phyloP scores from a whole-genome alignment of 2,888 invertebrate species.

The Lymantria dispar region DNA sequence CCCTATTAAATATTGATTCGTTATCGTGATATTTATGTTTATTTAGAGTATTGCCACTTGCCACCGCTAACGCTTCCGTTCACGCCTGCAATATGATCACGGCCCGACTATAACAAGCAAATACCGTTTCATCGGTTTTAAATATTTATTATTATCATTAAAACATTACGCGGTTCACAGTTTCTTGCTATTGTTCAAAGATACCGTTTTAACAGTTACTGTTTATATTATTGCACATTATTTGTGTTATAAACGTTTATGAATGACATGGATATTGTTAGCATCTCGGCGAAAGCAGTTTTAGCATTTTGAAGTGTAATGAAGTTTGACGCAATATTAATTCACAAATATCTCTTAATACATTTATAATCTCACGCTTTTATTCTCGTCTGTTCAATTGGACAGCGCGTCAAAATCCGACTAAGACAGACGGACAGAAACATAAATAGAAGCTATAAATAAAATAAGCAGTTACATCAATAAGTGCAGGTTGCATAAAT shows the following conservation, averaged over 20 bases:
- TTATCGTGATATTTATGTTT: background rate
- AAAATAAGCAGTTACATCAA: no score
- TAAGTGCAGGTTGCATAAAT: no score
- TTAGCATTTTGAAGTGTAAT: no score
- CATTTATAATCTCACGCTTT: no score
- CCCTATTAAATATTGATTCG: background rate
- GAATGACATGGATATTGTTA: background rate
- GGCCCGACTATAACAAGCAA: slow-evolving; percentile 26
- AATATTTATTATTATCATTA: slow-evolving; percentile 33
- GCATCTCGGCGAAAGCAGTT: background rate
- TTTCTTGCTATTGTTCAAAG: slow-evolving; percentile 42
- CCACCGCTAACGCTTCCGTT: slow-evolving; percentile 1
- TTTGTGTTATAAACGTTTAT: slow-evolving; percentile 1
- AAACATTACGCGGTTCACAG: slow-evolving; percentile 37
- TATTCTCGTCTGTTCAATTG: no score
- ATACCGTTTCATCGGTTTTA: slow-evolving; percentile 31
- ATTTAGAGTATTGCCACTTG: background rate
- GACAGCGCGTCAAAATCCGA: no score
- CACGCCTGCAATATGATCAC: slow-evolving; percentile 19
- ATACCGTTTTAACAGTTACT: slow-evolving; percentile 32
- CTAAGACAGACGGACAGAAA: no score
- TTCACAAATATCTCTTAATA: no score
- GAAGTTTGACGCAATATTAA: no score
- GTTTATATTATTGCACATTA: slow-evolving; percentile 6
- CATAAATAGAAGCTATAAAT: no score